Evolutionary conservation across 2,113 vertebrate species (phyloP), one percentile per base, ranked within the genome.

Genomic region (Cacatua alba): DNA sequence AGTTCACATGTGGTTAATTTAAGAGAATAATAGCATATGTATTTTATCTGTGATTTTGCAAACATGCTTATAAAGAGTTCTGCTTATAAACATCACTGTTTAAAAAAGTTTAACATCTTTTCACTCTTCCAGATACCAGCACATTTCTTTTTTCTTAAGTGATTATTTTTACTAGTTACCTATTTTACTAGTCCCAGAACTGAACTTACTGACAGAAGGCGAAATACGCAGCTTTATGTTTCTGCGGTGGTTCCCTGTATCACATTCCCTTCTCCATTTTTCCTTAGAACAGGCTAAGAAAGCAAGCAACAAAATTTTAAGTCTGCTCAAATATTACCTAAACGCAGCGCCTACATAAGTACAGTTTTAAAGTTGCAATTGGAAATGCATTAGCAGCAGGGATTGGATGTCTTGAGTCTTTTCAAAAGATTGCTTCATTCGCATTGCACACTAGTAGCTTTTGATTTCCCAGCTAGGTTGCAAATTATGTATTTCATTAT

Each of bases 321-420:
- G 13, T 44, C 60, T 91, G 31, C 51, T 79, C 52, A 55, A 82
- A 68, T 43, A 74, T 64, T 77, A 35, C 60, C 52, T 86, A 64
- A 87, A 51, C 21, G 91, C 48, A 25, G 39, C 60, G 70, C 93
- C 91, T 79, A n/a, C 62, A 4, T 44, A 92, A 92, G n/a, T 44
- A 43, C 21, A 64, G 49, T 35, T 95, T 82, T 67, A 7, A 90
- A 92, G 78, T 82, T 92, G 84, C 69, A 35, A 72, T 67, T 96
- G 94, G 69, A 81, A 95, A 69, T 76, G 72, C 81, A 90, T 90
- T 93, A 95, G 67, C 82, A 94, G 80, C 88, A 96, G 87, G 81
- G 69, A 39, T 65, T 75, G 52, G 41, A 75, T 81, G 25, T 37
- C 59, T 55, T 60, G 37, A 72, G 31, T 20, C 35, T 84, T 59